These are phyloP conservation scores for Zonotrichia albicollis DNA, from an alignment of 2,797 vertebrate species.

Conservation along the genomic window DNA sequence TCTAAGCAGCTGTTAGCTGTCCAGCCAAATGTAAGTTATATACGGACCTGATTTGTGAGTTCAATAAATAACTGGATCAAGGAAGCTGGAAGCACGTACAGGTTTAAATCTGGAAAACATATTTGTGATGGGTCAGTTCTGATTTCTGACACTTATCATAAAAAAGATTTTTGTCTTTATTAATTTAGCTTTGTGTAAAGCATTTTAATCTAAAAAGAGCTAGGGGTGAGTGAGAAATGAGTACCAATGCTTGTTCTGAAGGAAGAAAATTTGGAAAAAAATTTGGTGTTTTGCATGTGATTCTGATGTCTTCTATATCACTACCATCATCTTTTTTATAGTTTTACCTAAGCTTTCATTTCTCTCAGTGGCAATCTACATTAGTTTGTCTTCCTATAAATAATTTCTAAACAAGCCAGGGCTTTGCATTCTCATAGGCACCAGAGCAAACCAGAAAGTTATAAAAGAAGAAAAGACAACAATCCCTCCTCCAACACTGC, in stretches of 20 bases:
- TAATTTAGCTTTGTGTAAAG: not conserved
- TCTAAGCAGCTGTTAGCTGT: not conserved
- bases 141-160: not conserved
- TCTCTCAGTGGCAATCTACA: not conserved
- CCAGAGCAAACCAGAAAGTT: not conserved
- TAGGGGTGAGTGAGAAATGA: not conserved
- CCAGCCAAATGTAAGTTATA: not conserved
- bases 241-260: not conserved
- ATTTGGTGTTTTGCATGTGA: not conserved
- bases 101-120: not conserved
- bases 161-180: not conserved
- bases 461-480: not conserved
- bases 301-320: not conserved
- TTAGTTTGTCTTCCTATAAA: not conserved
- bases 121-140: not conserved
- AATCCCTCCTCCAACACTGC: not conserved
- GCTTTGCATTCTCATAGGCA: not conserved
- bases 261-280: not conserved
- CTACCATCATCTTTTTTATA: not conserved
- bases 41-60: not conserved
- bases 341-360: not conserved
- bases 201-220: not conserved
- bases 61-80: not conserved
- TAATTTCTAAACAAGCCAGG: not conserved
- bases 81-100: not conserved